phyloP scores from a whole-genome alignment of 2,797 vertebrate genomes.

The Ceryle rudis region DNA sequence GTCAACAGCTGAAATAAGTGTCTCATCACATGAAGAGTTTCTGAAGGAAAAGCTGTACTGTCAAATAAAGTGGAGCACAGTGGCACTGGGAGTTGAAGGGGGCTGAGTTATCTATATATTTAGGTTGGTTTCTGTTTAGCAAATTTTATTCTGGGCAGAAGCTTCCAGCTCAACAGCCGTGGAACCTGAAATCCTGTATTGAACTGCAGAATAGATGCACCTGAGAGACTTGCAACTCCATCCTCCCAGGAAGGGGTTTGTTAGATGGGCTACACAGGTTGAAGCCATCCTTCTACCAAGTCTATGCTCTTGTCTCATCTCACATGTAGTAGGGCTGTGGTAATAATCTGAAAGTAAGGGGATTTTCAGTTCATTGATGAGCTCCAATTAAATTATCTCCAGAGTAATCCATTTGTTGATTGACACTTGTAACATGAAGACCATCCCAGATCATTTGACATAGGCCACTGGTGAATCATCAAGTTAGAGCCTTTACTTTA shows the following conservation, averaged over 20 bases:
- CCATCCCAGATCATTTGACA: not conserved
- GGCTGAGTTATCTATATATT: not conserved
- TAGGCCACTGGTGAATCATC: not conserved
- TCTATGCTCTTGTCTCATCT: not conserved
- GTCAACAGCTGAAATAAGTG: conserved; percentile 73
- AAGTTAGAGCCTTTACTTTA: conserved; percentile 19
- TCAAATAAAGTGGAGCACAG: conserved; percentile 48
- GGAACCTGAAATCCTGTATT: not conserved
- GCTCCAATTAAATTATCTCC: conserved; percentile 15
- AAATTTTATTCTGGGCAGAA: not conserved
- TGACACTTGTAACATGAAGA: conserved; percentile 5
- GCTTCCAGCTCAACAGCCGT: not conserved
- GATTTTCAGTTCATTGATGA: not conserved
- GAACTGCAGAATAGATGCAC: not conserved
- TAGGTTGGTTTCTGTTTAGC: not conserved
- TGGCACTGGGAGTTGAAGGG: not conserved
- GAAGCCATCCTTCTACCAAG: not conserved
- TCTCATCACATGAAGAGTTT: conserved; percentile 54
- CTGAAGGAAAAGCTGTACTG: conserved; percentile 37
- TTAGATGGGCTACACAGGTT: not conserved
- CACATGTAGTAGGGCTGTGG: not conserved
- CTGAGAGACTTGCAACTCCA: not conserved
- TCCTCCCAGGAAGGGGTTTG: not conserved
- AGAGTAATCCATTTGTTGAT: conserved; percentile 5
- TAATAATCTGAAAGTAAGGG: not conserved